Base-by-base conservation (phyloP, 1,140 invertebrate species). In the Orussus abietinus region DNA sequence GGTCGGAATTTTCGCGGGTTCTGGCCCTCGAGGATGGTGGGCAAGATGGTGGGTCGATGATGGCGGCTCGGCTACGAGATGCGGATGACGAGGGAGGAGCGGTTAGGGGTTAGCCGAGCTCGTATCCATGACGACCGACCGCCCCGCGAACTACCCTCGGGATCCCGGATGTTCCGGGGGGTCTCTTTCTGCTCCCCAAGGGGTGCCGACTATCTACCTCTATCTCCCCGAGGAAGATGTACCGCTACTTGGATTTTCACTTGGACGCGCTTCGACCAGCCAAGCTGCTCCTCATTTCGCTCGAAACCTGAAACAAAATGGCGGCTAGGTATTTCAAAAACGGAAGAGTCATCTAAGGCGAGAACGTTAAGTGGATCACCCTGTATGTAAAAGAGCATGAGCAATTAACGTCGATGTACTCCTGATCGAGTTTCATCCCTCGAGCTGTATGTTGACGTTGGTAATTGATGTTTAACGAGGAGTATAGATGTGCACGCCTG, bases 11-110 rank as follows among this genome's bases (percentile, higher is more conserved):
- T 45, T 48, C 38, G 14, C 41, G n/a, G n/a, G n/a, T n/a, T n/a
- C n/a, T n/a, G n/a, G n/a, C n/a, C n/a, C n/a, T n/a, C n/a, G n/a
- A n/a, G n/a, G n/a, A n/a, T n/a, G n/a, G n/a, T n/a, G n/a, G 53
- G 62, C 69, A 73, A 73, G 70, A 73, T 73, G 70, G 70, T 71
- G 70, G 70, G 61, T 69, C 67, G 67, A 70, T 69, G 64, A 72
- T 69, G 69, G 68, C 68, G 70, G 62, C 62, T 45, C 42, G 39
- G 51, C 53, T 49, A 52, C 55, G 57, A 59, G 55, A 41, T 35
- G 25, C 32, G 49, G 35, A 48, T 45, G 41, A 44, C 44, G 33
- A 51, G 44, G 51, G 57, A 51, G 51, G 55, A 52, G 49, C 43
- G 49, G 42, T 47, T 45, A 54, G 57, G 59, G 59, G 61, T 62